Evolutionary conservation across 1,140 invertebrate species (phyloP).

Genomic region (Euglossa dilemma): DNA sequence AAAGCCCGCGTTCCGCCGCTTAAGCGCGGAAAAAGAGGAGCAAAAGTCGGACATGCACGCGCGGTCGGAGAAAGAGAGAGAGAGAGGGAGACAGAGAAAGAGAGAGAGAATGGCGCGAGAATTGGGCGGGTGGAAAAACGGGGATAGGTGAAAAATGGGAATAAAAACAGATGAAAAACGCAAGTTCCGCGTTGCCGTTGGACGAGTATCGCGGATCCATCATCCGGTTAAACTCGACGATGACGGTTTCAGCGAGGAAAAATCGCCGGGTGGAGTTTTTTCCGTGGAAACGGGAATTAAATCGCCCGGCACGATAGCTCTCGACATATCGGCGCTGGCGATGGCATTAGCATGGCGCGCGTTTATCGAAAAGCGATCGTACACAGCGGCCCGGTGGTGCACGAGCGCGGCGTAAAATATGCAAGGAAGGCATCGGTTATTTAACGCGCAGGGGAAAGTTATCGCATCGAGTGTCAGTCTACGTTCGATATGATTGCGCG

Average conservation of each 20-base stretch:
- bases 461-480: constrained; percentile 5
- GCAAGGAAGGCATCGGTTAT: constrained; percentile 29
- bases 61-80: not conserved
- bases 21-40: not conserved
- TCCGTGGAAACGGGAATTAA: constrained; percentile 5
- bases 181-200: not conserved
- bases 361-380: constrained; percentile 24
- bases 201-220: not conserved
- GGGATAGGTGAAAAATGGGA: not conserved
- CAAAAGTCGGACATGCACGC: too few species aligned
- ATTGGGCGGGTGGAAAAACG: not conserved
- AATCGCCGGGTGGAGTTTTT: not conserved
- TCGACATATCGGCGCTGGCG: not conserved
- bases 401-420: constrained; percentile 7
- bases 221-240: not conserved
- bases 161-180: not conserved
- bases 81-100: not conserved
- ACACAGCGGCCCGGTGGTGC: not conserved
- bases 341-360: not conserved
- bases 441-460: constrained; percentile 17
- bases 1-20: not conserved
- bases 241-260: not conserved
- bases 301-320: not conserved
- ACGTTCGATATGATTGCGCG: constrained; percentile 47
- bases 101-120: too few species aligned